Conservation (phyloP, 2,888 invertebrate genomes). For the Octonoba sinensis region DNA sequence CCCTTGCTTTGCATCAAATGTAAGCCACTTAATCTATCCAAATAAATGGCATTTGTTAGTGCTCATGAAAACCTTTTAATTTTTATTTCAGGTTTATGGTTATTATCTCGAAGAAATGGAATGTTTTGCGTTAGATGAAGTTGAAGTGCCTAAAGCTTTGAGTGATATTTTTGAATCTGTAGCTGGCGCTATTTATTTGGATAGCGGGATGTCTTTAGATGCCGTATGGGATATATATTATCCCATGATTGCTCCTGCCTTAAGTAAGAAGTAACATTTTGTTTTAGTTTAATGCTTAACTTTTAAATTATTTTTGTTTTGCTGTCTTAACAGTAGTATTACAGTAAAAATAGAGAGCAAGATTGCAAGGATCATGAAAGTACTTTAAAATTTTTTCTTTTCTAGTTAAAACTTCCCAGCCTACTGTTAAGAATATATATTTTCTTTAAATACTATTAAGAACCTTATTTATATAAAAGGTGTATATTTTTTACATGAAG, state of each 20-base stretch:
- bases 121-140: slow-evolving; percentile 70
- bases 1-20: too few relatives aligned
- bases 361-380: too few relatives aligned
- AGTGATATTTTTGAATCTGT: slow-evolving; percentile 95
- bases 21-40: too few relatives aligned
- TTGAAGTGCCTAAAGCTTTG: slow-evolving; percentile 91
- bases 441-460: too few relatives aligned
- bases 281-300: neutral
- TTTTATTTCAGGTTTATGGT: slow-evolving; percentile 24
- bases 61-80: neutral
- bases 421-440: too few relatives aligned
- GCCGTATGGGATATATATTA: slow-evolving; percentile 80
- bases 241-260: slow-evolving; percentile 60
- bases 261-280: slow-evolving; percentile 37
- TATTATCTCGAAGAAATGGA: slow-evolving; percentile 61
- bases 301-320: neutral
- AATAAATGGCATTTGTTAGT: too few relatives aligned
- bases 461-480: too few relatives aligned
- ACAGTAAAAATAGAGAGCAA: too few relatives aligned
- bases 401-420: too few relatives aligned
- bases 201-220: slow-evolving; percentile 80
- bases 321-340: too few relatives aligned
- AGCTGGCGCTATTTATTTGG: slow-evolving; percentile 91
- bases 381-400: too few relatives aligned
- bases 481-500: too few relatives aligned